A percentile compares a stretch with the other conserved stretches of the same genome.
Evolutionary conservation across 2,888 invertebrate genomes (phyloP).

Genomic region (Platycheirus rosarum): DNA sequence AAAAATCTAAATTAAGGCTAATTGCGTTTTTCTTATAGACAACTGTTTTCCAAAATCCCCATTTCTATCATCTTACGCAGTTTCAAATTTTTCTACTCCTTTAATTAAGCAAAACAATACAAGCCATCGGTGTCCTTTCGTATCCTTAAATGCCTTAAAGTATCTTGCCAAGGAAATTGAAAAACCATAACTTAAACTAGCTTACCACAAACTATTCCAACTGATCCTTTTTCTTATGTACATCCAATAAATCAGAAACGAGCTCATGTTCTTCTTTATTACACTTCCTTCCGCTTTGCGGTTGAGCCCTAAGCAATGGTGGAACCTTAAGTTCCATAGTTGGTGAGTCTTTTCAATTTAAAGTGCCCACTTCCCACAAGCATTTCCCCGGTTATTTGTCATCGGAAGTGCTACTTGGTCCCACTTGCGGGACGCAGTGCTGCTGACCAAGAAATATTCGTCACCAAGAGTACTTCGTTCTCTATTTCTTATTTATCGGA

Average conservation of each 20-base stretch:
- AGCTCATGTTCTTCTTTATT: slow-evolving; percentile 51
- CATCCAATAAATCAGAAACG: slow-evolving; percentile 46
- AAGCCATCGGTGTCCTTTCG: too few species aligned
- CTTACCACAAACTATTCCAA: neutral
- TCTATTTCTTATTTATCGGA: slow-evolving; percentile 13
- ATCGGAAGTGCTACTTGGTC: slow-evolving; percentile 37
- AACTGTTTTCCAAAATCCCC: too few species aligned
- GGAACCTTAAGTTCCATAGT: too few species aligned
- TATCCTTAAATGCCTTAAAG: too few species aligned
- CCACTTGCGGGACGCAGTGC: slow-evolving; percentile 42
- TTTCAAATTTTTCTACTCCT: too few species aligned
- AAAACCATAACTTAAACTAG: neutral
- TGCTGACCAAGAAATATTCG: slow-evolving; percentile 46
- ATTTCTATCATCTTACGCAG: too few species aligned
- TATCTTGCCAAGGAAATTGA: too few species aligned
- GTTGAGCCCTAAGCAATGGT: neutral
- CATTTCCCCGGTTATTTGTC: slow-evolving; percentile 48
- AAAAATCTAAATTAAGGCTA: too few species aligned
- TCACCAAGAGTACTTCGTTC: slow-evolving; percentile 10
- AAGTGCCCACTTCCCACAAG: slow-evolving; percentile 47
- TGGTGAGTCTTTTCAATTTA: slow-evolving; percentile 42
- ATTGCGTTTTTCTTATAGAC: too few species aligned
- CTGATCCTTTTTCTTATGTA: slow-evolving; percentile 6
- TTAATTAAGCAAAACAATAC: too few species aligned
- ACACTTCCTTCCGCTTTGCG: slow-evolving; percentile 2